Conservation (phyloP, 2,113 vertebrate species). For the Lepus timidus region DNA sequence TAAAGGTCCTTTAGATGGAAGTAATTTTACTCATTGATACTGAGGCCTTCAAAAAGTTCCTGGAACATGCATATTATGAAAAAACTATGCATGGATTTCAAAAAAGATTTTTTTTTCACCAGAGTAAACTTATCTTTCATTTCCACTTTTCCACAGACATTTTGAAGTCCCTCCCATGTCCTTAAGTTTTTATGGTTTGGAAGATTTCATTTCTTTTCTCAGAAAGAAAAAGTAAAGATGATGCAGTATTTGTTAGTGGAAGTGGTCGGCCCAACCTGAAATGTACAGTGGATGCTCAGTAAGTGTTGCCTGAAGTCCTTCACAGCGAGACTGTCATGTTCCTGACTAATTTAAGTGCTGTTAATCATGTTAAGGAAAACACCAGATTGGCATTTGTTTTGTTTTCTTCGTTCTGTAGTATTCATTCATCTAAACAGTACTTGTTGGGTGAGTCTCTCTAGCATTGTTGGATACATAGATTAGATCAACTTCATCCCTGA, state of each 20-base stretch:
- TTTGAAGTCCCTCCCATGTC: background rate
- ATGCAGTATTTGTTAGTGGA: background rate
- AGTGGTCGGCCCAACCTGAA: background rate
- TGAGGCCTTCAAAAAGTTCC: no score
- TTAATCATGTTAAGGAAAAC: constrained; percentile 26
- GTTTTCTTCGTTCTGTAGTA: background rate
- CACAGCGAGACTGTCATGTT: background rate
- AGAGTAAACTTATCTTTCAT: no score
- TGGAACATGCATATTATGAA: no score
- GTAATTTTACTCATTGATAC: background rate
- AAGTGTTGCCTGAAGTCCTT: constrained; percentile 18
- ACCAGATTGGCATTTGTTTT: background rate
- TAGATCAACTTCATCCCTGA: background rate
- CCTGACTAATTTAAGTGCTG: background rate
- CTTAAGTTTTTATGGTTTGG: background rate
- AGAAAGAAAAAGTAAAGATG: background rate
- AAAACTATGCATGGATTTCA: no score
- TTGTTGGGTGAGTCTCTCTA: background rate
- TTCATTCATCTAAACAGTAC: background rate
- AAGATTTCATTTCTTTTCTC: constrained; percentile 31
- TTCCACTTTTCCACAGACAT: no score
- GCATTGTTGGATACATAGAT: background rate
- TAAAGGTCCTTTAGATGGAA: background rate
- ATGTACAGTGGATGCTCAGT: background rate
- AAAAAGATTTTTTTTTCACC: no score